Percentiles rank a stretch among this genome's conserved stretches.
These are phyloP conservation scores for Gastracanthus pulcherrimus DNA, from an alignment of 2,888 invertebrate genomes.

Conservation along the genomic window DNA sequence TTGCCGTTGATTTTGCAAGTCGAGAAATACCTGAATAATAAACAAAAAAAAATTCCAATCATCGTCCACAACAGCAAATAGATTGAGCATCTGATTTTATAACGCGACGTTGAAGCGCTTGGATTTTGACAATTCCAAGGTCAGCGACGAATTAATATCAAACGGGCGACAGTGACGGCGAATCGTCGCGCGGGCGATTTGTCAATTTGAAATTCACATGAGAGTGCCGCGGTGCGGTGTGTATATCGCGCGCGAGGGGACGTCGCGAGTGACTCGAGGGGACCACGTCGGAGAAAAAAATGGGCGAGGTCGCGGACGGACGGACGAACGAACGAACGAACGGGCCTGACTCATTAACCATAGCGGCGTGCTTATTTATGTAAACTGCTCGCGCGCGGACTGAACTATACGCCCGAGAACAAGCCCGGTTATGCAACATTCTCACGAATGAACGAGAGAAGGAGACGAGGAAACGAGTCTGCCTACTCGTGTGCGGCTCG, in stretches of 20 bases:
- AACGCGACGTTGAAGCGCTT: neutral
- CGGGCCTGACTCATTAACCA: constrained; percentile 44
- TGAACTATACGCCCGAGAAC: neutral
- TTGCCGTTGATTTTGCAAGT: too few relatives aligned
- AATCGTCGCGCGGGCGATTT: too few relatives aligned
- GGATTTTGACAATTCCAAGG: constrained; percentile 8
- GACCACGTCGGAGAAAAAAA: constrained; percentile 9
- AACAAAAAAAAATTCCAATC: neutral
- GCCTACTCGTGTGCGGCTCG: too few relatives aligned
- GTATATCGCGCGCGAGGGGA: too few relatives aligned
- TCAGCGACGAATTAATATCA: constrained; percentile 6
- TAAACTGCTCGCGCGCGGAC: constrained; percentile 21
- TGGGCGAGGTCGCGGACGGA: constrained; percentile 38
- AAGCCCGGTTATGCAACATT: constrained; percentile 41
- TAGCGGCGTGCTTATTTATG: constrained; percentile 50
- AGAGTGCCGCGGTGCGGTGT: too few relatives aligned
- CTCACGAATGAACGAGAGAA: constrained; percentile 11
- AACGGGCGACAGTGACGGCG: too few relatives aligned
- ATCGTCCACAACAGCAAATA: neutral
- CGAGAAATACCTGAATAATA: neutral
- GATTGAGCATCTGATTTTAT: neutral
- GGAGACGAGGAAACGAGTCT: too few relatives aligned
- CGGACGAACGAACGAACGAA: too few relatives aligned
- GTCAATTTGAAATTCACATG: constrained; percentile 39
- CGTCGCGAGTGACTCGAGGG: neutral